Evolutionary conservation across 64 coral and sea anemone genomes (phyloP).

Genomic region (Stylophora pistillata): DNA sequence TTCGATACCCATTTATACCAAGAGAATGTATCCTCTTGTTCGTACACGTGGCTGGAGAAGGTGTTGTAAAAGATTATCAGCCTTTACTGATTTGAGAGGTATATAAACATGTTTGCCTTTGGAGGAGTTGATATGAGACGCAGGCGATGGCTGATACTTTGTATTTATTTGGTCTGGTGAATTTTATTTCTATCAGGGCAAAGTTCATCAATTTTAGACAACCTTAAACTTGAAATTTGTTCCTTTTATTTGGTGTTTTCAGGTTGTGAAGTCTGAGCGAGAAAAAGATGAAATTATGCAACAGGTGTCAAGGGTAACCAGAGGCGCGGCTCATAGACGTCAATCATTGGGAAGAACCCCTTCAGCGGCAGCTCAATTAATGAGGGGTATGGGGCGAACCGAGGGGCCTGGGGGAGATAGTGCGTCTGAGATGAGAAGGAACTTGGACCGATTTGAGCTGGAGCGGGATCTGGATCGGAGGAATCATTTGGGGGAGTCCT

Average conservation of each 20-base stretch:
- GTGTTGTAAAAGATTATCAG: too few relatives aligned
- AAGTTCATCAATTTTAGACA: too few relatives aligned
- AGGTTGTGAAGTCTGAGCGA: conserved; percentile 80
- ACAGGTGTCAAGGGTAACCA: conserved; percentile 60
- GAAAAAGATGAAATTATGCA: conserved; percentile 85
- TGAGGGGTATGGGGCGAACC: conserved; percentile 34
- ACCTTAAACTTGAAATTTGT: too few relatives aligned
- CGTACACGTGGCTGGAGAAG: too few relatives aligned
- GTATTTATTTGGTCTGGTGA: too few relatives aligned
- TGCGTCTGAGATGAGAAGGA: conserved; percentile 65
- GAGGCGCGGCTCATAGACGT: conserved; percentile 45
- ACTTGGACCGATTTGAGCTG: conserved; percentile 72
- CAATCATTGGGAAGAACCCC: conserved; percentile 69
- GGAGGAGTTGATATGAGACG: too few relatives aligned
- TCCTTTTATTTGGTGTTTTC: background rate
- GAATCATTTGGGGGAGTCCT: conserved; percentile 21
- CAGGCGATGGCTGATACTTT: too few relatives aligned
- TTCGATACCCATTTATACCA: too few relatives aligned
- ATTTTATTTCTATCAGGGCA: too few relatives aligned
- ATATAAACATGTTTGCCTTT: too few relatives aligned
- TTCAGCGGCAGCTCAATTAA: conserved; percentile 31
- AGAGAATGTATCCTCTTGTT: too few relatives aligned
- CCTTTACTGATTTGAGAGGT: too few relatives aligned
- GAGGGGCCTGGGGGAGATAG: conserved; percentile 36
- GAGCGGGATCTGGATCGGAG: conserved; percentile 66